phyloP scores from a whole-genome alignment of 2,888 invertebrate species.

The Mythimna loreyi region DNA sequence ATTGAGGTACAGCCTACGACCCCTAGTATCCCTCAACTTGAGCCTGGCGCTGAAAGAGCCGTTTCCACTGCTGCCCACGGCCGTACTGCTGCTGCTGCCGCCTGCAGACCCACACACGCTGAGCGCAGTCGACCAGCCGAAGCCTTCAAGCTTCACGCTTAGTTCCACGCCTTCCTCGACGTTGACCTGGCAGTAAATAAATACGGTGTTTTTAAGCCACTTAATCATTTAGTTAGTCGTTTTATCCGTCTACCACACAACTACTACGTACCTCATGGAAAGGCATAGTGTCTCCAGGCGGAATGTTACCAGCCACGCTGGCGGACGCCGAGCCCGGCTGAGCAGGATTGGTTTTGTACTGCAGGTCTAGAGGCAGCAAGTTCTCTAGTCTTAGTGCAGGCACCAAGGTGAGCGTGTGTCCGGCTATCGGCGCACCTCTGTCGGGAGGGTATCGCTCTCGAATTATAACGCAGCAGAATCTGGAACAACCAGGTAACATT shows the following conservation, averaged over 20 bases:
- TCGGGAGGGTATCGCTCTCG: slow-evolving; percentile 95
- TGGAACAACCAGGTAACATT: slow-evolving; percentile 65
- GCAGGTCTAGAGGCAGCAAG: slow-evolving; percentile 96
- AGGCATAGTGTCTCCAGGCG: slow-evolving; percentile 80
- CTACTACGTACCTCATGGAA: slow-evolving; percentile 77
- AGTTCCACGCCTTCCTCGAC: slow-evolving; percentile 94
- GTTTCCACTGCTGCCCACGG: slow-evolving; percentile 68
- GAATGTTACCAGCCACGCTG: slow-evolving; percentile 75
- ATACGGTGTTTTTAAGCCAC: not conserved
- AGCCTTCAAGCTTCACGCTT: slow-evolving; percentile 95
- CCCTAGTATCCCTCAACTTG: slow-evolving; percentile 93
- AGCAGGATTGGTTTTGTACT: slow-evolving; percentile 86
- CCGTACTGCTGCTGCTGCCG: slow-evolving; percentile 83
- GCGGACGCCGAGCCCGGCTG: slow-evolving; percentile 69
- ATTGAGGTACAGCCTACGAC: slow-evolving; percentile 94
- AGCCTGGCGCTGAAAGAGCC: slow-evolving; percentile 92
- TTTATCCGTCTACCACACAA: not conserved
- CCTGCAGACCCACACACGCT: slow-evolving; percentile 85
- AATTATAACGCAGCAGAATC: slow-evolving; percentile 95
- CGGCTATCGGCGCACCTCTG: slow-evolving; percentile 92
- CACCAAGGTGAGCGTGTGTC: slow-evolving; percentile 96
- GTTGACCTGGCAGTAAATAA: slow-evolving; percentile 90
- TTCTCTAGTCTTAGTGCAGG: slow-evolving; percentile 97
- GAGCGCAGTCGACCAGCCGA: slow-evolving; percentile 93
- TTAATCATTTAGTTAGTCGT: not conserved